phyloP scores from a whole-genome alignment of 2,797 vertebrate genomes.

The Thamnophis elegans region DNA sequence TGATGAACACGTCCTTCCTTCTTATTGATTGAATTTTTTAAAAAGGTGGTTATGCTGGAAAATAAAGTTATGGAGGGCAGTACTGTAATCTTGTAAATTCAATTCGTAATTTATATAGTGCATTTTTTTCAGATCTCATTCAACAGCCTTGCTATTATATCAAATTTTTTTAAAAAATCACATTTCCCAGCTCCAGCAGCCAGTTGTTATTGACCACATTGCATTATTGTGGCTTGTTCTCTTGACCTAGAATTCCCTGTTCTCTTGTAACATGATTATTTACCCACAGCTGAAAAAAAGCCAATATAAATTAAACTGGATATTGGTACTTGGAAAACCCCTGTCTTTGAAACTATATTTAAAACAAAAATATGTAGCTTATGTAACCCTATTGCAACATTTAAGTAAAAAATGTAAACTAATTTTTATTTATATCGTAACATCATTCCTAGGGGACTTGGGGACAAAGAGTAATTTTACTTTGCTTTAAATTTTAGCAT shows the following conservation, averaged over 20 bases:
- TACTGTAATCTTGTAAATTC: neutral
- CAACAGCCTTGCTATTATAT: neutral
- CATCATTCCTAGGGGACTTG: neutral
- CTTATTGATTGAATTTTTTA: neutral
- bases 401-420: neutral
- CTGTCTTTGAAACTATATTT: neutral
- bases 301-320: neutral
- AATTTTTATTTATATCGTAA: neutral
- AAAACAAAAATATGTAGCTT: neutral
- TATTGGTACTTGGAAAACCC: neutral
- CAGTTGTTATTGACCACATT: neutral
- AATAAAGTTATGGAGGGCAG: neutral
- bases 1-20: too few relatives aligned
- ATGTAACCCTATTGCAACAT: neutral
- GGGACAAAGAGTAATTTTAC: neutral
- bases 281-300: neutral
- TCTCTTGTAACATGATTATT: constrained; percentile 7
- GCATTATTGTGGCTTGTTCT: neutral
- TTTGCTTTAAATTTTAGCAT: neutral
- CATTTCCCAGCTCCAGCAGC: neutral
- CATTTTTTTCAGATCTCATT: neutral
- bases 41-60: neutral
- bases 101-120: neutral
- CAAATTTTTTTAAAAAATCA: neutral
- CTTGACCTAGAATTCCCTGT: constrained; percentile 8